Base-by-base conservation (phyloP, 2,797 vertebrate genomes). In the Buceros bicornis region DNA sequence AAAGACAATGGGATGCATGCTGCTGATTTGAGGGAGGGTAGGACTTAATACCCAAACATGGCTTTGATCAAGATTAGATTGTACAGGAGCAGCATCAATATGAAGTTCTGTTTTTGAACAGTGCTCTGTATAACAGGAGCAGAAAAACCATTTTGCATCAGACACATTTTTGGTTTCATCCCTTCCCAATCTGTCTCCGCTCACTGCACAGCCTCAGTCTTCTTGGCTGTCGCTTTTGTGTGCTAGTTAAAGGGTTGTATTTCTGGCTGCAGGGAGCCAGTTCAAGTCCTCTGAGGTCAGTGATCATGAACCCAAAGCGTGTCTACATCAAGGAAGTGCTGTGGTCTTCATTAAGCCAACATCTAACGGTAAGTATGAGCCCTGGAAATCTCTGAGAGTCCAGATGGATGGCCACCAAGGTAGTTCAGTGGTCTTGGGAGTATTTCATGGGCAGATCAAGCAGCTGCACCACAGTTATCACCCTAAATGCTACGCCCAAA, bases 181-280 rank as follows among this genome's bases (percentile, higher is more conserved):
- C 43, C 33, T 85, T 90, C 31, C 45, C 61, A 14, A 42, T 54
- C 20, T 21, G 8, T 79, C 22, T 31, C 33, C 15, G 0, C 4
- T 28, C 45, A 14, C 26, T 67, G 33, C 37, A 8, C 4, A 24
- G 37, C 40, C n/a, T 43, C 1, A 0, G 8, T 28, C 21, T 51
- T 69, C 82, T 73, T 16, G 26, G 56, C 82, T 37, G 0, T 29
- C 25, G 20, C 42, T 64, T 62, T 61, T 70, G 33, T 42, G 61
- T 8, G 9, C 42, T 64, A 33, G 67, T 25, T 37, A 61, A 70
- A 88, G 48, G 16, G 42, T 21, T 64, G 50, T 12, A 42, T 69
- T 87, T 47, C 45, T 81, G 69, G 29, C 60, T 90, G n/a, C 92
- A 74, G 19, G 17, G 20, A 42, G 57, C 31, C 56, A 64, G 19